Conservation (phyloP, 2,113 vertebrate species). For the Pelobates fuscus region DNA sequence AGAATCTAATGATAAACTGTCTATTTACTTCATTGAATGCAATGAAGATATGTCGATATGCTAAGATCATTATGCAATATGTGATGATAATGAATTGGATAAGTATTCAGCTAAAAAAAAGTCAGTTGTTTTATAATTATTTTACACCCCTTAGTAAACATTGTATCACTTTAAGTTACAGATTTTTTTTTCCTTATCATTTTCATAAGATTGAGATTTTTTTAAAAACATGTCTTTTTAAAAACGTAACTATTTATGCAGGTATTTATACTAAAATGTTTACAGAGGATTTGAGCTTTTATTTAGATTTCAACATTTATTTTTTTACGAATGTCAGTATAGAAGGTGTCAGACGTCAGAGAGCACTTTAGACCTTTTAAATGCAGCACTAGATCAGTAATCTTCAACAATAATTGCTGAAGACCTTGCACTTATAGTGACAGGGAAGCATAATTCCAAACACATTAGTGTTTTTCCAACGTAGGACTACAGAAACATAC, state of each 20-base stretch:
- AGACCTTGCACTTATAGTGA: background rate
- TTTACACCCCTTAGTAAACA: too few relatives aligned
- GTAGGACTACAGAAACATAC: background rate
- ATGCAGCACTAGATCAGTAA: background rate
- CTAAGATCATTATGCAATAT: background rate
- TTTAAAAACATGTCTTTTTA: too few relatives aligned
- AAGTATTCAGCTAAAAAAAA: too few relatives aligned
- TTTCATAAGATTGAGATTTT: too few relatives aligned
- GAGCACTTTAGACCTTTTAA: background rate
- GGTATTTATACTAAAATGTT: too few relatives aligned
- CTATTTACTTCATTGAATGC: background rate
- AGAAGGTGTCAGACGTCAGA: background rate
- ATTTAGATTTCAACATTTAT: too few relatives aligned
- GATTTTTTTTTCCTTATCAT: too few relatives aligned
- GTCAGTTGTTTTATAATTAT: too few relatives aligned
- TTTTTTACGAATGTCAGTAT: background rate
- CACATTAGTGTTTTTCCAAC: background rate
- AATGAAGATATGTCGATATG: slow-evolving; percentile 1
- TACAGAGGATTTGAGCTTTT: too few relatives aligned
- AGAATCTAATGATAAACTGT: background rate
- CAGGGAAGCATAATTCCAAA: background rate
- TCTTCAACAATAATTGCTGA: background rate
- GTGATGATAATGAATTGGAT: too few relatives aligned
- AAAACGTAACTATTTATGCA: too few relatives aligned
- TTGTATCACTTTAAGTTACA: too few relatives aligned